Evolutionary conservation across 2,113 vertebrate species (phyloP), one percentile per base, ranked within the genome.

Genomic region (Gnathonemus longibarbis): DNA sequence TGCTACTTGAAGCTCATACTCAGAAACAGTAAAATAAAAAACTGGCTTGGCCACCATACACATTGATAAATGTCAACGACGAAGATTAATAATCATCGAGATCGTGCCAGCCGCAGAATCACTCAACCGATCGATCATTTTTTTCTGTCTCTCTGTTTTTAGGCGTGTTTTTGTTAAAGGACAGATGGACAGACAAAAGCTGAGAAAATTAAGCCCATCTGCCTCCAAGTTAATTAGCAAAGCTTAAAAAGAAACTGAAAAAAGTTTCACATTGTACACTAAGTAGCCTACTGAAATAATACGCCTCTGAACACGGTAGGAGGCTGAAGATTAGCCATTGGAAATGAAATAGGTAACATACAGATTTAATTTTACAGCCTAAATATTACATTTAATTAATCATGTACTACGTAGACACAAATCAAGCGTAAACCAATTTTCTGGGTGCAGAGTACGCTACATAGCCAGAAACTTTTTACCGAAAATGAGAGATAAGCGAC

Each of bases 31-130:
- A 39, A 80, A 77, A 84, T 45, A 42, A 42, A 56, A 80, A 42
- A 56, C 11, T 39, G 80, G 3, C 19, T 83, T 27, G 19, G 19
- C 27, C 49, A 84, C 52, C 52, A n/a, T 31, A 58, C 5, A 84
- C 77, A 83, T 83, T 84, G n/a, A 89, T 89, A 89, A 50, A 89
- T 70, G 31, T 39, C 45, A 89, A 50, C 42, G n/a, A 49, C 6
- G 17, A 80, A 80, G 35, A 80, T 80, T 80, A 35, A 80, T 80
- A 42, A 42, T 80, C 74, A 39, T 39, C 17, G 35, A 39, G 35
- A 77, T 7, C 6, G 74, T 39, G 35, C 13, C 74, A 77, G 15
- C 70, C 31, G 35, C 27, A 42, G 35, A 42, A 80, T 80, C 74
- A 80, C 31, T 80, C 74, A 80, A 42, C 35, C 74, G 17, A 19